Percentiles rank a stretch among this genome's conserved stretches.
phyloP scores from a whole-genome alignment of 1,140 invertebrate genomes.

The Psix sp. region DNA sequence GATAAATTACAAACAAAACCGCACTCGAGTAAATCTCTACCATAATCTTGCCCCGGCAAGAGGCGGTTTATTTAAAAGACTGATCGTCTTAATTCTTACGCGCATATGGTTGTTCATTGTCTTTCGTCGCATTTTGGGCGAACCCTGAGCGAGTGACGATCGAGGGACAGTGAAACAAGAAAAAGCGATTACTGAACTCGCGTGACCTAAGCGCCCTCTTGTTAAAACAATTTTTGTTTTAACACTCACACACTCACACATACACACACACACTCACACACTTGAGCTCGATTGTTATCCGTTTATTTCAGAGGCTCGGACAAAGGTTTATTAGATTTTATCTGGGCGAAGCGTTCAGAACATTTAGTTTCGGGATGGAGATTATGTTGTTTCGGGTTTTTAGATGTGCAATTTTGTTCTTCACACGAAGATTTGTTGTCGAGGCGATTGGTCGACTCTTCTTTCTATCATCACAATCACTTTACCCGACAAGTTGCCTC shows the following conservation, averaged over 20 bases:
- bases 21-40: constrained; percentile 54
- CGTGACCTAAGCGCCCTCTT: constrained; percentile 41
- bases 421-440: constrained; percentile 1
- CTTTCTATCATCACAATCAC: background rate
- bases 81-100: constrained; percentile 52
- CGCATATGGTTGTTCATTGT: constrained; percentile 54
- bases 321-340: constrained; percentile 36
- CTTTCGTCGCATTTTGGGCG: constrained; percentile 22
- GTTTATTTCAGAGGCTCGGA: constrained; percentile 31
- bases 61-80: constrained; percentile 55
- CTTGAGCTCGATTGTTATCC: constrained; percentile 48
- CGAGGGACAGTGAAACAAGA: constrained; percentile 1
- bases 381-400: constrained; percentile 18
- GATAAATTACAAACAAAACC: constrained; percentile 34
- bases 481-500: constrained; percentile 1
- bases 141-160: too few relatives aligned
- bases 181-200: constrained; percentile 34
- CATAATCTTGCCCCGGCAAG: constrained; percentile 46
- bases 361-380: constrained; percentile 33
- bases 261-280: constrained; percentile 25
- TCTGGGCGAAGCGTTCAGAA: constrained; percentile 12
- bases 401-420: constrained; percentile 39
- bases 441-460: background rate
- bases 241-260: too few relatives aligned
- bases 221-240: constrained; percentile 52